phyloP scores from a whole-genome alignment of 2,888 invertebrate genomes.

The Andrena haemorrhoa region DNA sequence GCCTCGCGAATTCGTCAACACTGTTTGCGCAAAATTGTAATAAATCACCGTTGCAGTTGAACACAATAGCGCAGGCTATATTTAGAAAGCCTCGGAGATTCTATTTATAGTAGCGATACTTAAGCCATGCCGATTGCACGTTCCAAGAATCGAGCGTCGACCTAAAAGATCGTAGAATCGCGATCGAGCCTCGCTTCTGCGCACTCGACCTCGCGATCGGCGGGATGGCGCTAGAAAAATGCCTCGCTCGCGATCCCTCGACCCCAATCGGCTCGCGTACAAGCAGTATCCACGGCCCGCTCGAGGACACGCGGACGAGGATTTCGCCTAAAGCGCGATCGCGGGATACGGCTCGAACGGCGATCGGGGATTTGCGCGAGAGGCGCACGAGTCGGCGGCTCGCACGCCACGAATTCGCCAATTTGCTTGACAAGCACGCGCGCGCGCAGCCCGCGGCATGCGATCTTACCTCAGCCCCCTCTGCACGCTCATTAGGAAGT shows the following conservation, averaged over 20 bases:
- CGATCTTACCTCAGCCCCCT: constrained; percentile 76
- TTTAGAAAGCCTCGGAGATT: background rate
- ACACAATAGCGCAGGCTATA: background rate
- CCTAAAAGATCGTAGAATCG: constrained; percentile 8
- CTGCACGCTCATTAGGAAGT: constrained; percentile 76
- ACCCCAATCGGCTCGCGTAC: constrained; percentile 31
- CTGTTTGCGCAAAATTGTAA: background rate
- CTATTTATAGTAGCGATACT: constrained; percentile 49
- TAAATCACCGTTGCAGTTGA: constrained; percentile 5
- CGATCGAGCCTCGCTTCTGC: background rate
- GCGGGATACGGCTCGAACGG: background rate
- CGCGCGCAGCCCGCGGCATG: constrained; percentile 73
- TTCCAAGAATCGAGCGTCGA: constrained; percentile 25
- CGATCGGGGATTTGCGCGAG: constrained; percentile 22
- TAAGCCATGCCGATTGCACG: constrained; percentile 18
- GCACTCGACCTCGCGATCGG: constrained; percentile 17
- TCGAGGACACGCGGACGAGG: constrained; percentile 38
- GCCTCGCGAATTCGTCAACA: background rate
- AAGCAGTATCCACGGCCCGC: constrained; percentile 19
- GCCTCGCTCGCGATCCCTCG: background rate
- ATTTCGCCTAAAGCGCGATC: constrained; percentile 7
- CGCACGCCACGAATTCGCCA: constrained; percentile 63
- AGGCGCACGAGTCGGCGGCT: background rate
- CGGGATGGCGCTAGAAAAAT: constrained; percentile 5
- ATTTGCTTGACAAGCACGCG: constrained; percentile 61